phyloP scores from a whole-genome alignment of 2,797 vertebrate species.

The Pangasius sanitwongsei region DNA sequence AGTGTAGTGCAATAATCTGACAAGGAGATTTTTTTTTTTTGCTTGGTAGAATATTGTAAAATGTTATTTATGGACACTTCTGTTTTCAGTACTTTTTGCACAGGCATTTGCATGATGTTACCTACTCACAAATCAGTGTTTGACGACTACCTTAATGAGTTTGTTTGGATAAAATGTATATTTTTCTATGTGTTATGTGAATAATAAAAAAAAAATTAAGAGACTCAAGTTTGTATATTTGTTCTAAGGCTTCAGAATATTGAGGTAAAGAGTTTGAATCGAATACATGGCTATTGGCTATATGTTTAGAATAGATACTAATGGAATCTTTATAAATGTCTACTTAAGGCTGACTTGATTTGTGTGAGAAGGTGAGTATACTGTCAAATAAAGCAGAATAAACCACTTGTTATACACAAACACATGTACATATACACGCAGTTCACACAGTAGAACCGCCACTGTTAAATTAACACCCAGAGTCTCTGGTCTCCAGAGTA shows the following conservation, averaged over 20 bases:
- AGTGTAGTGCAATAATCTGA: neutral
- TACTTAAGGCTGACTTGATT: neutral
- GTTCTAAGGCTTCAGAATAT: conserved; percentile 6
- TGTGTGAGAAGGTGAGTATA: neutral
- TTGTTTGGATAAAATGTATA: neutral
- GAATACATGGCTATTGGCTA: neutral
- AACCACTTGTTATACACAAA: neutral
- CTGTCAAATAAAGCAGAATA: neutral
- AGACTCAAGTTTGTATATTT: neutral
- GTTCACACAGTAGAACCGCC: neutral
- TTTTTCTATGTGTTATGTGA: neutral
- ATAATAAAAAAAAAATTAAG: neutral
- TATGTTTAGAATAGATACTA: too few relatives aligned
- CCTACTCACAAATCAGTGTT: neutral
- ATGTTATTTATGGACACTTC: neutral
- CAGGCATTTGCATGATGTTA: neutral
- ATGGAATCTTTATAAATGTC: neutral
- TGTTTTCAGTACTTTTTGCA: neutral
- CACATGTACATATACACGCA: neutral
- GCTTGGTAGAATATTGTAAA: neutral
- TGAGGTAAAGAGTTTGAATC: neutral
- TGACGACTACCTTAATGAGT: neutral
- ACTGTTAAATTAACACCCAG: neutral
- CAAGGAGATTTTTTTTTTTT: neutral
- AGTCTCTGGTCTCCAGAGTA: neutral